Percentiles rank a stretch among this genome's conserved stretches.
Evolutionary conservation across 2,113 vertebrate genomes (phyloP).

Genomic region (Porphyrio hochstetteri): DNA sequence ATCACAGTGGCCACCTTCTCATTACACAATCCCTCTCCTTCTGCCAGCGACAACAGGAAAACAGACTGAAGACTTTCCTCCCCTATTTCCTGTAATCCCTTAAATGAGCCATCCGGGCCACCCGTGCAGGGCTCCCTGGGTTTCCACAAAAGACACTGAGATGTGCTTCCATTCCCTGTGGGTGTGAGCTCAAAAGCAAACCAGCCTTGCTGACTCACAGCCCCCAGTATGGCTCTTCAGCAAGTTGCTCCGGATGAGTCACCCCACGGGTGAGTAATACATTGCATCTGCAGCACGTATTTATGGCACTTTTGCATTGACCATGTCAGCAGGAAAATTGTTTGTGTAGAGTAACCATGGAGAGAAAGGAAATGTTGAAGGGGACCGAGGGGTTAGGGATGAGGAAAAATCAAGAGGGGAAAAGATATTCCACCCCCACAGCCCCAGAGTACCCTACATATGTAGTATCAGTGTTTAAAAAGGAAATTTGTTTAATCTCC

Average conservation of each 20-base stretch:
- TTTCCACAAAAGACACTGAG: background rate
- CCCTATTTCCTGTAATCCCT: background rate
- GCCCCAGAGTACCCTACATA: background rate
- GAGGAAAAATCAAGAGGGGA: background rate
- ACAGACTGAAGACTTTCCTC: accelerated
- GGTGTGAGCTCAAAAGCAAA: conserved; percentile 28
- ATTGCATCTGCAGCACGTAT: conserved; percentile 37
- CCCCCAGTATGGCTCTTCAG: background rate
- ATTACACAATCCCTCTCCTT: background rate
- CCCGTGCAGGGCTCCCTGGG: background rate
- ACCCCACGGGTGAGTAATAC: conserved; percentile 35
- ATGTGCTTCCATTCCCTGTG: background rate
- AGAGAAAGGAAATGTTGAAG: conserved; percentile 28
- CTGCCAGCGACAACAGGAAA: background rate
- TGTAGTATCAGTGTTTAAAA: background rate
- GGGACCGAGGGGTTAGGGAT: background rate
- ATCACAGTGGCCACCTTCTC: background rate
- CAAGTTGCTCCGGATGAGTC: conserved; percentile 38
- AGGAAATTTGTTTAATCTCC: background rate
- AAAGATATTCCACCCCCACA: background rate
- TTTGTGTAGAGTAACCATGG: conserved; percentile 66
- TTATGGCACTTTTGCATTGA: conserved; percentile 1
- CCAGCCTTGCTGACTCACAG: conserved; percentile 48
- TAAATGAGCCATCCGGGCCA: background rate
- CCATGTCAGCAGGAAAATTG: conserved; percentile 28